Evolutionary conservation across 1,140 invertebrate genomes (phyloP), one percentile per base, ranked within the genome.

Genomic region (Dinoponera quadriceps): DNA sequence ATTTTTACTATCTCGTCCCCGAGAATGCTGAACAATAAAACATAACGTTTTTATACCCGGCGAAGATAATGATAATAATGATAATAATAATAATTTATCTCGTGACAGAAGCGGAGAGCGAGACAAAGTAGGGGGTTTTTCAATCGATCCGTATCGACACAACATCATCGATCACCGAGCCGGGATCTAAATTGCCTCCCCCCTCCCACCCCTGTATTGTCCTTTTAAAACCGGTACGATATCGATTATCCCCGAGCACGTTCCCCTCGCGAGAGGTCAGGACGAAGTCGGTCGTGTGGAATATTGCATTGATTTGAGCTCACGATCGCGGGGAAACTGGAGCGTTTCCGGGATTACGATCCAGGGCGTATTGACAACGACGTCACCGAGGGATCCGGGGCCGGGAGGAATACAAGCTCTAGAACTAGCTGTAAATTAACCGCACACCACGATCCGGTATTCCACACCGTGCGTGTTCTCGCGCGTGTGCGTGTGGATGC

Each of bases 391-490:
- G 82, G 85, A 86, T 78, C 29, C 65, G 44, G 25, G 27, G 73
- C 49, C 66, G 33, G 49, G 48, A 82, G 62, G 80, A 78, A 87
- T 83, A 80, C 75, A 65, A 80, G 85, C 75, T 77, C 54, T 33
- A 72, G 78, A 85, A 63, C 84, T 93, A 93, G 92, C 93, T 93
- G 93, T 93, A 94, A 93, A 93, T 92, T 91, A 93, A 93, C 93
- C 93, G 86, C 92, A 89, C 72, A 85, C 71, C 81, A 73, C 80
- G 81, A 68, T 74, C 78, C 44, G 57, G 60, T 83, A 60, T 80
- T 81, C 25, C 77, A 83, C 55, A 51, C 16, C n/a, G 49, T 75
- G 59, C 63, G 68, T 55, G 72, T 78, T 75, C 83, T 62, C 69
- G 69, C 75, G 62, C 66, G 51, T 66, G 59, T 71, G 69, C 75